Percentiles rank a stretch among this genome's conserved stretches.
phyloP scores from a whole-genome alignment of 2,797 vertebrate genomes.

The Oophaga sylvatica region DNA sequence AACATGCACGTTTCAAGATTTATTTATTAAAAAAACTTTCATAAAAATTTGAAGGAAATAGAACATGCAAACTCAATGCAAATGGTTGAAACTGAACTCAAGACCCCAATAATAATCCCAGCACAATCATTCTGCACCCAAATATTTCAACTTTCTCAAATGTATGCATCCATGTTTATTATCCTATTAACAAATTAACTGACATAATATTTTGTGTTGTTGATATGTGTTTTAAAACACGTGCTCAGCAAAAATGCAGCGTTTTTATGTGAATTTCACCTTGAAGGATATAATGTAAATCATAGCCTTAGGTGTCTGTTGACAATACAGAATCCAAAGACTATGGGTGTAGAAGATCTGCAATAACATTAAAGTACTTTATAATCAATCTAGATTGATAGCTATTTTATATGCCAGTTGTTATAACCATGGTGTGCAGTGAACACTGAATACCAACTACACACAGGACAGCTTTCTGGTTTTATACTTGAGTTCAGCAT shows the following conservation, averaged over 20 bases:
- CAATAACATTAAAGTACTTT: slow-evolving; percentile 40
- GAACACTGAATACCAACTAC: slow-evolving; percentile 36
- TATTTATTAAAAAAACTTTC: background rate
- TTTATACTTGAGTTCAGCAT: slow-evolving; percentile 18
- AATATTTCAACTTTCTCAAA: background rate
- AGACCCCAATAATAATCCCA: no score
- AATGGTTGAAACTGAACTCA: no score
- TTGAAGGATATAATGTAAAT: slow-evolving; percentile 4
- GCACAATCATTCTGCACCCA: background rate
- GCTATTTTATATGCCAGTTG: slow-evolving; percentile 14
- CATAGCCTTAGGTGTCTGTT: background rate
- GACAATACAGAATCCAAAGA: background rate
- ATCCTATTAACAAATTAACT: background rate
- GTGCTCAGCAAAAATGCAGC: background rate
- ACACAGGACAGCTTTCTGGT: slow-evolving; percentile 18
- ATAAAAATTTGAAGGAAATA: background rate
- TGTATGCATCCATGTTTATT: background rate
- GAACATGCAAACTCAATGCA: no score
- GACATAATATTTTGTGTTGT: background rate
- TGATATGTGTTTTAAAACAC: background rate
- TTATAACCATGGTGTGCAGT: slow-evolving; percentile 9
- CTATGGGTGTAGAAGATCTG: slow-evolving; percentile 1
- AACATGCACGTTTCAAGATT: no score
- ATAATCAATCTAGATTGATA: slow-evolving; percentile 47
- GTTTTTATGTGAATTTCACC: slow-evolving; percentile 1